Evolutionary conservation across 2,888 invertebrate species (phyloP).

Genomic region (Biston betularia): DNA sequence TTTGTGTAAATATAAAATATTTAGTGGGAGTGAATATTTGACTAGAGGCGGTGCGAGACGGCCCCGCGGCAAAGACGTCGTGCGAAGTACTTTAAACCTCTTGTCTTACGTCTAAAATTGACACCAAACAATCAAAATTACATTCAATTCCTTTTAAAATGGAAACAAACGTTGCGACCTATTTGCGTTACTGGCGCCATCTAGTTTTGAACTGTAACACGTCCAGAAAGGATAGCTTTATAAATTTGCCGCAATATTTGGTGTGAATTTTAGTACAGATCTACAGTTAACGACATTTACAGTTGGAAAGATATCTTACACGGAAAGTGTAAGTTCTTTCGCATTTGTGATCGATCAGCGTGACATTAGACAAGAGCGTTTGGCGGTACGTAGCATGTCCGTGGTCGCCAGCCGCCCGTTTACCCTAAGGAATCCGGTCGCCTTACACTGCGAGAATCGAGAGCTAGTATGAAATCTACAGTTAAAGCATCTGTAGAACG

Average conservation of each 20-base stretch:
- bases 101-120: constrained; percentile 40
- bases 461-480: constrained; percentile 40
- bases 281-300: constrained; percentile 7
- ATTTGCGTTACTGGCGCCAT: constrained; percentile 13
- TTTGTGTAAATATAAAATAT: constrained; percentile 87
- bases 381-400: constrained; percentile 9
- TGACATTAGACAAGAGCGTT: constrained; percentile 41
- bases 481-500: constrained; percentile 40
- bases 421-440: constrained; percentile 35
- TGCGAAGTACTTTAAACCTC: constrained; percentile 41
- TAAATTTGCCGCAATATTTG: constrained; percentile 13
- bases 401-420: constrained; percentile 23
- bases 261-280: constrained; percentile 15
- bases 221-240: neutral
- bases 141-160: neutral
- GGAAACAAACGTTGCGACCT: constrained; percentile 6
- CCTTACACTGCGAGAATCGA: constrained; percentile 33
- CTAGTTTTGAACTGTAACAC: neutral
- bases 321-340: constrained; percentile 6
- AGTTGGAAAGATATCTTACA: neutral
- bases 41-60: constrained; percentile 79
- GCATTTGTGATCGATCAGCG: constrained; percentile 4
- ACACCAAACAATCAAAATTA: constrained; percentile 26
- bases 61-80: constrained; percentile 43
- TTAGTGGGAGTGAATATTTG: constrained; percentile 86